These are phyloP conservation scores for Scelioninae gen. 2 DNA, from an alignment of 2,888 invertebrate species.

Conservation along the genomic window DNA sequence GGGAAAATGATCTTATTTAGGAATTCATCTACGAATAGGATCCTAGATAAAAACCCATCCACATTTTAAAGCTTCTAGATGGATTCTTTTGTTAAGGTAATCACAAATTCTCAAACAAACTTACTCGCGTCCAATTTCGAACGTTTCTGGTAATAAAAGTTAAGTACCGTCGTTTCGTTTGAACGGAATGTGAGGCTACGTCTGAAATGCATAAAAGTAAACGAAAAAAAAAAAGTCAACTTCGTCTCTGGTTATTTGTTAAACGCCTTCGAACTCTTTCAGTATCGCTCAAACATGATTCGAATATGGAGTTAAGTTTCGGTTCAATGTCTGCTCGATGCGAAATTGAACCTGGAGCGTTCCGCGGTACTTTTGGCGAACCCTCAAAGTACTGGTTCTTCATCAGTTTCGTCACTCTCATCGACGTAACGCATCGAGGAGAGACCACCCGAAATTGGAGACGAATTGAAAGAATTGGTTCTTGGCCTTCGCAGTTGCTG, in stretches of 20 bases:
- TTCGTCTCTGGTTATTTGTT: conserved; percentile 8
- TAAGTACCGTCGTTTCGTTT: conserved; percentile 29
- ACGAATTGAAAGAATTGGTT: conserved; percentile 79
- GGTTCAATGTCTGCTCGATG: conserved; percentile 16
- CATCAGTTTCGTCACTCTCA: conserved; percentile 78
- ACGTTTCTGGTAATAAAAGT: conserved; percentile 28
- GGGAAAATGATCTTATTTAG: no score
- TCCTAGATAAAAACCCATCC: no score
- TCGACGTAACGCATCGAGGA: conserved; percentile 77
- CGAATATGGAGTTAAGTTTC: conserved; percentile 2
- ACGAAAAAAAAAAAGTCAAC: conserved; percentile 9
- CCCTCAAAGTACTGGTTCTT: conserved; percentile 79
- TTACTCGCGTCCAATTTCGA: conserved; percentile 16
- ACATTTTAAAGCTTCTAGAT: no score
- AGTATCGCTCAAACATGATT: neutral
- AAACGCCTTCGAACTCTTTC: conserved; percentile 5
- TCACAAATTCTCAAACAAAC: neutral
- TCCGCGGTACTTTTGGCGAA: conserved; percentile 30
- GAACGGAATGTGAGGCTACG: conserved; percentile 40
- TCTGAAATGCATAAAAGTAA: conserved; percentile 33
- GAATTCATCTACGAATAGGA: no score
- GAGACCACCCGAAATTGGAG: conserved; percentile 73
- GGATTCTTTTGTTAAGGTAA: no score
- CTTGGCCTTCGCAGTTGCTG: conserved; percentile 77
- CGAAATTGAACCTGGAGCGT: conserved; percentile 41